Percentiles rank a stretch among this genome's conserved stretches.
These are phyloP conservation scores for Toxotes chatareus DNA, from an alignment of 2,113 vertebrate species.

Conservation along the genomic window DNA sequence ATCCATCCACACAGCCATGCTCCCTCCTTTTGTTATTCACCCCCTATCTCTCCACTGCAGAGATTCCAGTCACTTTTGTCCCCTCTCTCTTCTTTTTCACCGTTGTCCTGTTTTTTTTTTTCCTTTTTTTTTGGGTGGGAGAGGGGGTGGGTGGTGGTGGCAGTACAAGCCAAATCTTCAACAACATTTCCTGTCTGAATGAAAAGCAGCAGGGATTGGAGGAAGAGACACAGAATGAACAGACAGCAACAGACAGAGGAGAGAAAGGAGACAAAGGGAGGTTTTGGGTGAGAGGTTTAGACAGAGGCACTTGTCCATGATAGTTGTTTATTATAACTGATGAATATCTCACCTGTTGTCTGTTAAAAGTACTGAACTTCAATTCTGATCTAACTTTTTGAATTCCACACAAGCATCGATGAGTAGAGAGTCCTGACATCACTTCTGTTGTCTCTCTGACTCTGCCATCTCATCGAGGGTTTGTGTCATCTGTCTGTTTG, in stretches of 20 bases:
- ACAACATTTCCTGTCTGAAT: constrained; percentile 48
- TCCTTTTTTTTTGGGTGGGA: not conserved
- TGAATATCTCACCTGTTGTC: constrained; percentile 18
- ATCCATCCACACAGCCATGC: constrained; percentile 51
- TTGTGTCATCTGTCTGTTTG: not conserved
- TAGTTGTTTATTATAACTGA: constrained; percentile 24
- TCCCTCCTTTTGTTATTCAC: constrained; percentile 64
- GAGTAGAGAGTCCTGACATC: not conserved
- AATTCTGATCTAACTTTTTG: not conserved
- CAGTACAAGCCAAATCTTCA: constrained; percentile 34
- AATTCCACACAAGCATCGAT: not conserved
- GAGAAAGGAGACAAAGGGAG: not conserved
- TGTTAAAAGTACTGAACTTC: not conserved
- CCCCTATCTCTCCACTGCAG: constrained; percentile 69
- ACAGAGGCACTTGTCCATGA: constrained; percentile 19
- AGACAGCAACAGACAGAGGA: not conserved
- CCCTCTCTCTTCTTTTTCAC: not conserved
- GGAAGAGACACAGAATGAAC: not conserved
- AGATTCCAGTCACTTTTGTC: constrained; percentile 54
- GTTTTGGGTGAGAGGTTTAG: constrained; percentile 25
- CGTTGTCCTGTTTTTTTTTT: constrained; percentile 16
- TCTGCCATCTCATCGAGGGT: not conserved
- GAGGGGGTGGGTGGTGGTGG: constrained; percentile 10
- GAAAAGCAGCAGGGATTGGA: constrained; percentile 30
- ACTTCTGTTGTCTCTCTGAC: not conserved